Conservation (phyloP, 2,113 vertebrate genomes). For the Rana temporaria region DNA sequence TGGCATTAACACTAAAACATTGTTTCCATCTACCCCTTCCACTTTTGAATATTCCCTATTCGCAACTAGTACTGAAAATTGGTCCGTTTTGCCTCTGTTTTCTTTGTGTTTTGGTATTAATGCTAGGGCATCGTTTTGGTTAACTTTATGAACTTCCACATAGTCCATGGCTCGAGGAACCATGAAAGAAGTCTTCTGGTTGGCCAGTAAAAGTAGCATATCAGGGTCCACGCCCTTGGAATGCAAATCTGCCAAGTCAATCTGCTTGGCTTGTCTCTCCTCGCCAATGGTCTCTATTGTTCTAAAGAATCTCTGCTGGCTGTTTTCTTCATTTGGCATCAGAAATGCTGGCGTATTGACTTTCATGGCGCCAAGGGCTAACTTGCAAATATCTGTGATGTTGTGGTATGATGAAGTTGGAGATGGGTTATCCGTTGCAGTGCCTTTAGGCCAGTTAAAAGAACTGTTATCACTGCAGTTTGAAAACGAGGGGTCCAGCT, state of each 20-base stretch:
- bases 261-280: constrained; percentile 25
- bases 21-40: constrained; percentile 73
- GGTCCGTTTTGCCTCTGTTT: constrained; percentile 57
- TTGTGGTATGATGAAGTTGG: constrained; percentile 70
- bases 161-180: constrained; percentile 76
- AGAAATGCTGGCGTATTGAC: constrained; percentile 45
- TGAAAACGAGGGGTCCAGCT: constrained; percentile 52
- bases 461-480: constrained; percentile 63
- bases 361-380: constrained; percentile 58
- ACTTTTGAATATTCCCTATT: constrained; percentile 86
- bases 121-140: constrained; percentile 73
- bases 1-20: constrained; percentile 80
- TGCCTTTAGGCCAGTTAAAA: constrained; percentile 78
- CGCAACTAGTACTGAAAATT: constrained; percentile 49
- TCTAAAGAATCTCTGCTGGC: constrained; percentile 44
- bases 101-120: constrained; percentile 75
- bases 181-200: constrained; percentile 60
- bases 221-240: constrained; percentile 57
- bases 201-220: constrained; percentile 53
- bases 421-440: constrained; percentile 64
- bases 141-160: constrained; percentile 86
- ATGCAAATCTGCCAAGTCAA: constrained; percentile 54
- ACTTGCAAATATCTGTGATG: constrained; percentile 62
- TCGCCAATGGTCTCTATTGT: constrained; percentile 55
- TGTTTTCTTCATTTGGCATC: constrained; percentile 61